These are phyloP conservation scores for Drosophila pandora DNA, from an alignment of 1,140 invertebrate species.

Conservation along the genomic window DNA sequence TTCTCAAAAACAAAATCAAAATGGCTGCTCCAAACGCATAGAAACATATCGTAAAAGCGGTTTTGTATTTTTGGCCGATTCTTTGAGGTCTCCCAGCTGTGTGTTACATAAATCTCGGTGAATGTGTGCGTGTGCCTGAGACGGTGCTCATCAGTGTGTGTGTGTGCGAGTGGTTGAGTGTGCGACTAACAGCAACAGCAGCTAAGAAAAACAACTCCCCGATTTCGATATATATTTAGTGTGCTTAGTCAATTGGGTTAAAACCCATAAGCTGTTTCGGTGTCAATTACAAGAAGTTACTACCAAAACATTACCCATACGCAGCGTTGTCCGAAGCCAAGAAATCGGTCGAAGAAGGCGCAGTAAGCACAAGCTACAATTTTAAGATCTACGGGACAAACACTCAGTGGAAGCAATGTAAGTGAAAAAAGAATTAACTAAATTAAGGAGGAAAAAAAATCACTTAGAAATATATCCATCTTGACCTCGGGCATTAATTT, in stretches of 20 bases:
- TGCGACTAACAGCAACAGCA: conserved; percentile 50
- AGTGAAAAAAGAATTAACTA: conserved; percentile 27
- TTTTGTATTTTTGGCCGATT: conserved; percentile 24
- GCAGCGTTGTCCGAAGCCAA: conserved; percentile 12
- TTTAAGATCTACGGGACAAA: conserved; percentile 12
- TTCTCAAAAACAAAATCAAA: conserved; percentile 23
- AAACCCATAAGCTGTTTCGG: conserved; percentile 33
- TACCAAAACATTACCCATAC: conserved; percentile 54
- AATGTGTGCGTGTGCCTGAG: conserved; percentile 46
- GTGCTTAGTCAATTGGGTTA: conserved; percentile 40
- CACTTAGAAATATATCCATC: neutral
- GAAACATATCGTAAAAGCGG: conserved; percentile 4
- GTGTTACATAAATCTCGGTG: conserved; percentile 73
- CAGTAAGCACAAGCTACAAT: conserved; percentile 15
- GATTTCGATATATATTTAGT: conserved; percentile 21
- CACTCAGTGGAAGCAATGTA: conserved; percentile 64
- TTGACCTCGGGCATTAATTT: conserved; percentile 34
- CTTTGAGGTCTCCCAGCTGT: conserved; percentile 48
- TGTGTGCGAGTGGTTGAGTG: conserved; percentile 32
- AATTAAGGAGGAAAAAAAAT: neutral
- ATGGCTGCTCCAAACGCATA: conserved; percentile 39
- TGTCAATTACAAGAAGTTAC: conserved; percentile 64
- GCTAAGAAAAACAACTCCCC: conserved; percentile 31
- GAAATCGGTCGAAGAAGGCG: neutral
- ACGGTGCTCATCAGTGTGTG: conserved; percentile 41